phyloP scores from a whole-genome alignment of 2,888 invertebrate species.

The Agrotis clavis region DNA sequence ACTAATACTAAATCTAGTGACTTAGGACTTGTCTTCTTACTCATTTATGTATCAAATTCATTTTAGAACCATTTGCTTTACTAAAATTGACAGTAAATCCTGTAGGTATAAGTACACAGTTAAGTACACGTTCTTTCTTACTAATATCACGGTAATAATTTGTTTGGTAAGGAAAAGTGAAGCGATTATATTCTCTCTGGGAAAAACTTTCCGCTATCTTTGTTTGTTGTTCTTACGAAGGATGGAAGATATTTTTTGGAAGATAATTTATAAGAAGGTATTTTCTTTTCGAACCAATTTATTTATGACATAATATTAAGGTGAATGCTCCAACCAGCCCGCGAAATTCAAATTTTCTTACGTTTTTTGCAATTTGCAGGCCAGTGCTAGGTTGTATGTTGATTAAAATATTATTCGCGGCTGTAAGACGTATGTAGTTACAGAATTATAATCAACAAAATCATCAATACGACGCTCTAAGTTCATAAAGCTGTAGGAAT shows the following conservation, averaged over 20 bases:
- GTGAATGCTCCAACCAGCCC: too few species aligned
- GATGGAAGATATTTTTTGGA: slow-evolving; percentile 40
- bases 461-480: too few species aligned
- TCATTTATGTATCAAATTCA: background rate
- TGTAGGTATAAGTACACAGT: slow-evolving; percentile 13
- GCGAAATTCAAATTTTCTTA: too few species aligned
- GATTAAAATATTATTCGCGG: too few species aligned
- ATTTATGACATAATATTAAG: slow-evolving; percentile 25
- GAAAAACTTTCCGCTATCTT: slow-evolving; percentile 50
- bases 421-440: too few species aligned
- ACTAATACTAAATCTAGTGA: background rate
- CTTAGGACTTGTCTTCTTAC: background rate
- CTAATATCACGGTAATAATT: slow-evolving; percentile 42
- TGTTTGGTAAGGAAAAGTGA: slow-evolving; percentile 56
- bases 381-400: too few species aligned
- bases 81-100: slow-evolving; percentile 9
- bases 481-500: too few species aligned
- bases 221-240: slow-evolving; percentile 52
- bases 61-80: background rate
- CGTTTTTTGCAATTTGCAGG: too few species aligned
- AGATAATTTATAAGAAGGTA: slow-evolving; percentile 29
- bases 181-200: slow-evolving; percentile 53
- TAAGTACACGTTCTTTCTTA: slow-evolving; percentile 33
- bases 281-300: slow-evolving; percentile 40
- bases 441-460: too few species aligned